A percentile compares a stretch with the other conserved stretches of the same genome.
Evolutionary conservation across 2,113 vertebrate species (phyloP).

Genomic region (Hydrolagus affinis): DNA sequence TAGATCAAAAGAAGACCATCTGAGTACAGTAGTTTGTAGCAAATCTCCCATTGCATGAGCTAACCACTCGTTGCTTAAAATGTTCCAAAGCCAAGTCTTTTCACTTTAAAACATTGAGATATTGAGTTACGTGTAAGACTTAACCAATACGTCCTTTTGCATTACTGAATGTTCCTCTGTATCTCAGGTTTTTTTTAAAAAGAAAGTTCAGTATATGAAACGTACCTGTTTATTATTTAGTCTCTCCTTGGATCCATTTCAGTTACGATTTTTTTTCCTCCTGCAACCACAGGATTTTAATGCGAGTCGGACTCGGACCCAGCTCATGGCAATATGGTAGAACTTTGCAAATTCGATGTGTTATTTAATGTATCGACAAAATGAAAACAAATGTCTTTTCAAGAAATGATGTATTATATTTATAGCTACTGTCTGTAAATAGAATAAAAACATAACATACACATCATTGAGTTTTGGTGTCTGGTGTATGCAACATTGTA

Average conservation of each 20-base stretch:
- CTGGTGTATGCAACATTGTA: not conserved
- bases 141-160: not conserved
- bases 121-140: not conserved
- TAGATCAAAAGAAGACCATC: not conserved
- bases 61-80: not conserved
- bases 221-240: slow-evolving; percentile 6
- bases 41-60: not conserved
- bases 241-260: slow-evolving; percentile 29
- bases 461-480: slow-evolving; percentile 24
- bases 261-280: slow-evolving; percentile 36
- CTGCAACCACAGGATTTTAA: slow-evolving; percentile 53
- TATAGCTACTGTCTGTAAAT: slow-evolving; percentile 98
- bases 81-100: not conserved
- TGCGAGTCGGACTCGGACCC: slow-evolving; percentile 58
- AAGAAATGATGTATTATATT: slow-evolving; percentile 94
- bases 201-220: slow-evolving; percentile 26
- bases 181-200: slow-evolving; percentile 31
- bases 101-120: not conserved
- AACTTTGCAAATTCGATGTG: slow-evolving; percentile 63
- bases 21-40: slow-evolving; percentile 11
- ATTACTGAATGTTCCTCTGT: not conserved
- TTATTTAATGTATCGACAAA: slow-evolving; percentile 73
- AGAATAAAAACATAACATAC: slow-evolving; percentile 79
- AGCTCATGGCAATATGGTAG: slow-evolving; percentile 63
- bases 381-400: slow-evolving; percentile 68